Conservation (phyloP, 2,113 vertebrate genomes). For the Coptodon bakossiorum region DNA sequence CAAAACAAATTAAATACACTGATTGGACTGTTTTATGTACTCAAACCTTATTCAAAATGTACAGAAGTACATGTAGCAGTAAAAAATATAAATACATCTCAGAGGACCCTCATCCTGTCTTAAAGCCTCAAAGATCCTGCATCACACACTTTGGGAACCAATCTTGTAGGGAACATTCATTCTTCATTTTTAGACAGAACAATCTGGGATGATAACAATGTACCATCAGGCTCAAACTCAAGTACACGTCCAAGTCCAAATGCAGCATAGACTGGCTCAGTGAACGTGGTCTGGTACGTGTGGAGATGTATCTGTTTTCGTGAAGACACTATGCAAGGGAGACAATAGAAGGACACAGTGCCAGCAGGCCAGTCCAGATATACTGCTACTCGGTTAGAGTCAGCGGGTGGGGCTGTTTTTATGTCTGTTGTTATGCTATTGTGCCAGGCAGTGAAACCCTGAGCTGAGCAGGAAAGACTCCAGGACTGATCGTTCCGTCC, state of each 20-base stretch:
- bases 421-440: neutral
- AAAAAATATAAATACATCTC: neutral
- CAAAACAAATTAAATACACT: neutral
- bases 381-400: neutral
- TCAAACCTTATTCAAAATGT: neutral
- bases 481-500: slow-evolving; percentile 23
- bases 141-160: neutral
- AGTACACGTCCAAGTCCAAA: neutral
- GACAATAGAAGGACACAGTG: slow-evolving; percentile 13
- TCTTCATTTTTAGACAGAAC: neutral
- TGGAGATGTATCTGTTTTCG: neutral
- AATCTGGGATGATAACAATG: neutral
- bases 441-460: slow-evolving; percentile 14
- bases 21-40: neutral
- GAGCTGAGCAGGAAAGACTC: neutral
- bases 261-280: neutral
- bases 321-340: neutral
- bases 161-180: neutral
- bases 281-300: slow-evolving; percentile 20
- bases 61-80: neutral
- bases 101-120: neutral
- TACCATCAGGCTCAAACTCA: neutral
- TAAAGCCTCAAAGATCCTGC: neutral
- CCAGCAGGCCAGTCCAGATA: slow-evolving; percentile 24
- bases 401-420: accelerated